Conservation (phyloP, 53 echinoderm and acorn worm species). For the Echinarachnius parma region DNA sequence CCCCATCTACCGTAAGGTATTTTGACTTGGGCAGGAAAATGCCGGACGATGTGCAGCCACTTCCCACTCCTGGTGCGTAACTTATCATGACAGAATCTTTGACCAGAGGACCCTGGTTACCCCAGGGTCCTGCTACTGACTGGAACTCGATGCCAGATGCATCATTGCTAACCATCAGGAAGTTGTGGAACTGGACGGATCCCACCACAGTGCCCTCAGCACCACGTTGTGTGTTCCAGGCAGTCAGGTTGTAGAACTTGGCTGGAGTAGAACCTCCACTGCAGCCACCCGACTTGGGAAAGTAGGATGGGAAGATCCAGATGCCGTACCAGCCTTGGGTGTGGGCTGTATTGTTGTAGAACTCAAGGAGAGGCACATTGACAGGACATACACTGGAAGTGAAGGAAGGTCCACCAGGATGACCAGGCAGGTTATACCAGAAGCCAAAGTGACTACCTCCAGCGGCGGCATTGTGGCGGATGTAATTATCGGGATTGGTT, state of each 20-base stretch:
- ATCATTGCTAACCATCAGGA: conserved; percentile 68
- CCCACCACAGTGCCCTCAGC: conserved; percentile 79
- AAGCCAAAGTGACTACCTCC: conserved; percentile 87
- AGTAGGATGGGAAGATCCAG: conserved; percentile 80
- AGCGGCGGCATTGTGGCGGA: conserved; percentile 87
- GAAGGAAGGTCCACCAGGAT: conserved; percentile 76
- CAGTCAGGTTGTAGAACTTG: conserved; percentile 61
- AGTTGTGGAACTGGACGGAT: conserved; percentile 77
- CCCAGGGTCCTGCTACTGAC: conserved; percentile 55
- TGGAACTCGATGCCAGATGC: conserved; percentile 73
- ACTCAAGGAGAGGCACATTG: conserved; percentile 65
- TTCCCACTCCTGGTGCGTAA: conserved; percentile 51
- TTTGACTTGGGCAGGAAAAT: conserved; percentile 64
- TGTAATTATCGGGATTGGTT: conserved; percentile 78
- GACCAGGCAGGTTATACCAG: conserved; percentile 73
- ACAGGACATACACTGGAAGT: conserved; percentile 65
- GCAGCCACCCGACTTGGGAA: conserved; percentile 64
- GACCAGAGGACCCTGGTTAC: conserved; percentile 65
- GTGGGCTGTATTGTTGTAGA: conserved; percentile 80
- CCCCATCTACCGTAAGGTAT: conserved; percentile 68
- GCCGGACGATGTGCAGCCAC: conserved; percentile 63
- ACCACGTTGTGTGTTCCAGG: conserved; percentile 72
- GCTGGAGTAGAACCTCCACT: conserved; percentile 37
- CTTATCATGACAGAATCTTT: conserved; percentile 76
- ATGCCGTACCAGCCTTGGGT: conserved; percentile 86